Evolutionary conservation across 53 echinoderm and acorn worm genomes (phyloP), one percentile per base, ranked within the genome.

Genomic region (Hippasteria phrygiana): DNA sequence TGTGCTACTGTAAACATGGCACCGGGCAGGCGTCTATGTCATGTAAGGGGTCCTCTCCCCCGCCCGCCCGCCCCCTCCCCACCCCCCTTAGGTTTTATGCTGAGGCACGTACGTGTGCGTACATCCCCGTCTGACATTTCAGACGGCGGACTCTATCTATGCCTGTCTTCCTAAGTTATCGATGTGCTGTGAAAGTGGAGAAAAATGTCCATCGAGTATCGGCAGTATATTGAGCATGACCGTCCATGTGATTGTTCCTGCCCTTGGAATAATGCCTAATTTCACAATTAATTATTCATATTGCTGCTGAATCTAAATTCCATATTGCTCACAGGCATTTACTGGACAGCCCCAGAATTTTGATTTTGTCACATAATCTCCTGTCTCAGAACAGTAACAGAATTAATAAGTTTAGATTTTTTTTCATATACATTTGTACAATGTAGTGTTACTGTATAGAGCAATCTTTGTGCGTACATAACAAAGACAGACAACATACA

Each of bases 1-100:
- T 20, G 41, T 53, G 39, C 77, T 36, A 77, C 53, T 54, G 77
- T 79, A 56, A 79, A 79, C 79, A 79, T 42, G 14, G 37, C 39
- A 12, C 55, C 4, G 62, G 46, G 12, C 12, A 33, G 2, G 69
- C 69, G 34, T 36, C 64, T 3, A 26, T 36, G 12, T 35, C 69
- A 0, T 35, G 48, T 14, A 5, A 34, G 69, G 22, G 12, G 4
- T 28, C 14, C 34, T 67, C 34, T 67, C 26, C 14, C 27, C 33
- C 14, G 17, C 77, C 51, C 13, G 69, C 14, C 18, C 10, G 10
- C 16, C 3, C 34, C 34, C 16, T 33, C 14, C 34, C 4, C 10
- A 35, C 13, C 32, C 22, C 34, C 69, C 10, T 11, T 10, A 12
- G 16, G n/a, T 36, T 67, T 36, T 12, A 67, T 67, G 69, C 69